Conservation (phyloP, 2,113 vertebrate genomes). For the Serinus canaria region DNA sequence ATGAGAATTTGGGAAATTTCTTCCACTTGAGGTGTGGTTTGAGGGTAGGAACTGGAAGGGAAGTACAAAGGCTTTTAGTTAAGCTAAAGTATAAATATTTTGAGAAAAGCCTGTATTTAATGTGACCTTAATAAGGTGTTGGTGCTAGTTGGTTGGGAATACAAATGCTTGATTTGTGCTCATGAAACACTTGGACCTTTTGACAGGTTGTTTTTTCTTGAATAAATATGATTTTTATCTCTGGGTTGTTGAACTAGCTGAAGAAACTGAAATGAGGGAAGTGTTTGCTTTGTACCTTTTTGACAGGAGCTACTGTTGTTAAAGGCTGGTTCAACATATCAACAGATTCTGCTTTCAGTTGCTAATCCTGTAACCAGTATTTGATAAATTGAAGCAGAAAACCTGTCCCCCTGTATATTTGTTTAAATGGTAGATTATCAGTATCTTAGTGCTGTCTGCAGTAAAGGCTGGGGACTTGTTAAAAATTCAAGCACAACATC, state of each 20-base stretch:
- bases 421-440: background rate
- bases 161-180: background rate
- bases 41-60: background rate
- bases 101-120: background rate
- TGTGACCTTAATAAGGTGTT: background rate
- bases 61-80: background rate
- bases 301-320: background rate
- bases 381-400: slow-evolving; percentile 4
- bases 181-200: background rate
- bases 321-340: background rate
- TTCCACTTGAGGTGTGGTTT: background rate
- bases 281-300: background rate
- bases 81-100: background rate
- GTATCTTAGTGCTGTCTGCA: background rate
- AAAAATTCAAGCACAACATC: background rate
- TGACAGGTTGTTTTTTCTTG: slow-evolving; percentile 1
- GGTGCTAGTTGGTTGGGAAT: background rate
- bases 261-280: slow-evolving; percentile 2
- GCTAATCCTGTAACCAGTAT: background rate
- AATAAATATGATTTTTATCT: background rate
- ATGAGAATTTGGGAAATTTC: background rate
- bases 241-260: background rate
- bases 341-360: background rate
- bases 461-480: background rate
- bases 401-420: background rate